Conservation (phyloP, 1,140 invertebrate species). For the Oryctes rhinoceros region DNA sequence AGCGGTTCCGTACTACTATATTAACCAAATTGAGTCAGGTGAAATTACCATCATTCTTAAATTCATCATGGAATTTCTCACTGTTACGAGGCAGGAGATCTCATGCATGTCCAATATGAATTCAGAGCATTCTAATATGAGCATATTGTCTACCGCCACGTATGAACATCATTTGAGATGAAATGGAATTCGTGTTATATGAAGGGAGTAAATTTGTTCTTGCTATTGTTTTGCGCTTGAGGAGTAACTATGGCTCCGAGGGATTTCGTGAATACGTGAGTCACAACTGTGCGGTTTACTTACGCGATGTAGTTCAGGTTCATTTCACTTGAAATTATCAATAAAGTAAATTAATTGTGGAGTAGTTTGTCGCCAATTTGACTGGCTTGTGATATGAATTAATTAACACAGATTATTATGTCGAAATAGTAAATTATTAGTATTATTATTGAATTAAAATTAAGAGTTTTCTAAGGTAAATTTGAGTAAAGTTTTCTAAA, state of each 20-base stretch:
- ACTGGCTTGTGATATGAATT: too few species aligned
- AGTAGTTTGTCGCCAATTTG: too few species aligned
- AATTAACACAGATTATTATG: too few species aligned
- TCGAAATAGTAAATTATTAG: too few species aligned
- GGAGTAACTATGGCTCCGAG: background rate
- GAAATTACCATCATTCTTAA: conserved; percentile 16
- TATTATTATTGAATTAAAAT: too few species aligned
- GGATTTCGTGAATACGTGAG: background rate
- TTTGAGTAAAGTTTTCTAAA: too few species aligned
- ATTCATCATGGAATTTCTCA: background rate
- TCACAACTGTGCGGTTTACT: background rate
- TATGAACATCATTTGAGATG: background rate
- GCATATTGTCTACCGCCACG: background rate
- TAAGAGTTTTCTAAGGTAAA: too few species aligned
- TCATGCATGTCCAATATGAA: conserved; percentile 19
- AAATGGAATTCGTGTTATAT: background rate
- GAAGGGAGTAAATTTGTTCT: background rate
- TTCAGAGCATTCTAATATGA: background rate
- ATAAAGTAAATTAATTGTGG: too few species aligned
- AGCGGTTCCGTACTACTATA: background rate
- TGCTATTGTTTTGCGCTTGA: background rate
- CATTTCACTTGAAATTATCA: too few species aligned
- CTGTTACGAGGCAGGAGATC: background rate
- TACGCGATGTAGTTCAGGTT: too few species aligned
- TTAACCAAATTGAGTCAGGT: conserved; percentile 1